Conservation (phyloP, 37 sponge, comb jelly and placozoan species). For the Oopsacas minuta region DNA sequence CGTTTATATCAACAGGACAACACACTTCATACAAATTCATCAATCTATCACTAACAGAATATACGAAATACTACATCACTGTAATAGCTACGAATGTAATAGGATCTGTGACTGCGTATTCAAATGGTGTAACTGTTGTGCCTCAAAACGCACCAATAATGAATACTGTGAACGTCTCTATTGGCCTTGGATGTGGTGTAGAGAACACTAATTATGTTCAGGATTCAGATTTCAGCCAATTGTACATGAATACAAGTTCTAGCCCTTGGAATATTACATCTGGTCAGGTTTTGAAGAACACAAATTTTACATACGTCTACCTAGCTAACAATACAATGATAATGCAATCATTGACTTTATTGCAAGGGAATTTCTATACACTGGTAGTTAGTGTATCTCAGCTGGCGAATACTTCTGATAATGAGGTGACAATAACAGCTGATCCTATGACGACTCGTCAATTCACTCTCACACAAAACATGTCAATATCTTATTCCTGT, state of each 20-base stretch:
- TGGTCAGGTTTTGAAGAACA: not conserved
- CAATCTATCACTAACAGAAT: slow-evolving; percentile 11
- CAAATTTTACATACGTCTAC: not conserved
- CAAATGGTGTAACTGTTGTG: slow-evolving; percentile 44
- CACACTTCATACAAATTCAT: slow-evolving; percentile 18
- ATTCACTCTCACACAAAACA: not conserved
- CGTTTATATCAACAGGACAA: not conserved
- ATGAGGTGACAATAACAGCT: not conserved
- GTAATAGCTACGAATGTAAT: slow-evolving; percentile 24
- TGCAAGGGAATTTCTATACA: not conserved
- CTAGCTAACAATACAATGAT: not conserved
- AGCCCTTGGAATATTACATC: not conserved
- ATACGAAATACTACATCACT: slow-evolving; percentile 29
- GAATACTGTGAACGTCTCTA: slow-evolving; percentile 20
- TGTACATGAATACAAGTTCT: not conserved
- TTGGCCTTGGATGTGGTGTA: slow-evolving; percentile 6
- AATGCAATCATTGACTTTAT: not conserved
- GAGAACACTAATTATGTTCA: not conserved
- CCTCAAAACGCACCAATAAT: not conserved
- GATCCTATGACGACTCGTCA: not conserved
- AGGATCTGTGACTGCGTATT: slow-evolving; percentile 19
- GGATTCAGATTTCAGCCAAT: not conserved
- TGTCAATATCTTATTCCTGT: not conserved
- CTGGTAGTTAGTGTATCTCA: not conserved
- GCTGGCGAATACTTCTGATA: not conserved